Evolutionary conservation across 1,140 invertebrate genomes (phyloP).

Genomic region (Stegodyphus dumicola): DNA sequence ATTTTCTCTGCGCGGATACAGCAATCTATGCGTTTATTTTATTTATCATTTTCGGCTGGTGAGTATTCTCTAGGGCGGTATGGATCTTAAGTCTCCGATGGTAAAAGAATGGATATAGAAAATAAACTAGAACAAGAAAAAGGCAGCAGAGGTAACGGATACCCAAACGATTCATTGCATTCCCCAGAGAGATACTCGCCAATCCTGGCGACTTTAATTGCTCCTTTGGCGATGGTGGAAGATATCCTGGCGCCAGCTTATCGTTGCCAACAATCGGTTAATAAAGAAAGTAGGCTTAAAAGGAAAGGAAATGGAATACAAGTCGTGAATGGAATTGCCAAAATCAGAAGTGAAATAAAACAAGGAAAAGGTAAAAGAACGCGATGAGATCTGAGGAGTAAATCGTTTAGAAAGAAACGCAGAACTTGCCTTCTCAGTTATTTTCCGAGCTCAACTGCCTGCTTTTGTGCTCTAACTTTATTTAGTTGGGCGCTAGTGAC

Average conservation of each 20-base stretch:
- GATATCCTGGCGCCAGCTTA: conserved; percentile 28
- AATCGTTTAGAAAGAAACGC: conserved; percentile 39
- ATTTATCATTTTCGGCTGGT: conserved; percentile 30
- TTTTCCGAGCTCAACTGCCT: neutral
- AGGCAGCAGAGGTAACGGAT: no score
- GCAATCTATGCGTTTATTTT: conserved; percentile 39
- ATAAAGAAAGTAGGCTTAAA: conserved; percentile 31
- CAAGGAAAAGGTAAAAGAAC: neutral
- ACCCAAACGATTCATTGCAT: conserved; percentile 10
- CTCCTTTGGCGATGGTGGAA: conserved; percentile 40
- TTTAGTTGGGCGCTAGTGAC: neutral
- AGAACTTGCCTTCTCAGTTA: neutral
- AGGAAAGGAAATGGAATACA: conserved; percentile 21
- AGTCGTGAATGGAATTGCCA: conserved; percentile 46
- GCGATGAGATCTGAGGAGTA: conserved; percentile 23
- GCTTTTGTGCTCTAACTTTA: neutral
- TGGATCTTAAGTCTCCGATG: conserved; percentile 25
- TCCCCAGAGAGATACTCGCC: conserved; percentile 42
- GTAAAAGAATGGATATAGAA: conserved; percentile 10
- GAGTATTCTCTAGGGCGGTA: neutral
- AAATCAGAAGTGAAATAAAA: conserved; percentile 42
- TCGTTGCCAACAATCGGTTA: conserved; percentile 53
- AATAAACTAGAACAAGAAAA: no score
- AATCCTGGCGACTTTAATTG: conserved; percentile 52
- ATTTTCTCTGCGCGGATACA: conserved; percentile 1